Base-by-base conservation (phyloP, 2,888 invertebrate genomes). In the Cataglyphis albicans region DNA sequence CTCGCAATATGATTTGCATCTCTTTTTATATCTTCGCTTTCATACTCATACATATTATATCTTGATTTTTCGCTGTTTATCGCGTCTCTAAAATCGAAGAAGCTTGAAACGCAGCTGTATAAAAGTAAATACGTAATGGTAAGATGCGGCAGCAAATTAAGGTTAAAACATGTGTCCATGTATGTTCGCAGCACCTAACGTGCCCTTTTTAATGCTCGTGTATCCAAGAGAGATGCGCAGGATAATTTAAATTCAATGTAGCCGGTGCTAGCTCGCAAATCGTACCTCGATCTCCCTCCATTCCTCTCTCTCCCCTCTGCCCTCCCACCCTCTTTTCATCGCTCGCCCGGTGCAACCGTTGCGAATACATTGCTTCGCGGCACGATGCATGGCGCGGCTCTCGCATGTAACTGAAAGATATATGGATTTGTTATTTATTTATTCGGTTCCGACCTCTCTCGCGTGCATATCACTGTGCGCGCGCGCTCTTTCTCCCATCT, bases 241-340 rank as follows among this genome's bases (percentile, higher is more conserved):
- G 85, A 89, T 90, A 89, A 91, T 90, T 90, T 90, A 89, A 90
- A 90, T 90, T 90, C 90, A 90, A 91, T 90, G 90, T 87, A 84
- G 83, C 74, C 73, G 86, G 72, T 78, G 82, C 83, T 75, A 82
- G 82, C 73, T 68, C 68, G 21, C 67, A 74, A 68, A 81, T 76
- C 61, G 32, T 44, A 44, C 15, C 44, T 6, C 5, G 6, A 0
- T 5, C 64, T 41, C 29, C 12, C 38, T 25, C 32, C 15, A 10
- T 64, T 55, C 12, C 41, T 15, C 18, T 35, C 29, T 35, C 61
- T 21, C 67, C 38, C n/a, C 6, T 18, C 52, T 12, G 2, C 7
- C 5, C 4, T 5, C 44, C 44, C 6, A n/a, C 52, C 52, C 52
- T n/a, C 52, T 52, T 52, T 52, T 52, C 35, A 18, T 52, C 25